Evolutionary conservation across 2,113 vertebrate species (phyloP), one percentile per base, ranked within the genome.

Genomic region (Trichomycterus rosablanca): DNA sequence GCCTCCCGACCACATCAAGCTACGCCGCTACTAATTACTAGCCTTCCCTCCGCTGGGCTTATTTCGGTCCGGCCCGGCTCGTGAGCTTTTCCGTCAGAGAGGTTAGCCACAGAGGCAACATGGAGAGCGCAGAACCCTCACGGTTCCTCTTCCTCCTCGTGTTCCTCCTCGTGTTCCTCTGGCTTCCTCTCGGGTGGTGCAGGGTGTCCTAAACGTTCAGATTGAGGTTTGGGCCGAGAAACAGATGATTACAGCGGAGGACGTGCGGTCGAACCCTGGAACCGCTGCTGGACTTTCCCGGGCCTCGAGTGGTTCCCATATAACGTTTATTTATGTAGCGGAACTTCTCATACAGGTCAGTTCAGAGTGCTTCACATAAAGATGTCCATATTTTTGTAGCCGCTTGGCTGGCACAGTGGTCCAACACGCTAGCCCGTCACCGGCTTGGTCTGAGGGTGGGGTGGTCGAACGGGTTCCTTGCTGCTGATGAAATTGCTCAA

Each of bases 1-100:
- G 74, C 71, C 59, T 63, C 46, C 22, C 61, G 71, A 80, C 80
- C 82, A 81, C 83, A 81, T 73, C 78, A 74, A 66, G 59, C 58
- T 45, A 40, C 43, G 80, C 71, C 79, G 71, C 75, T 68, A 46
- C 51, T 56, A 61, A 66, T 62, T 66, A 45, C 59, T 54, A 59
- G 52, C 67, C 67, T 54, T 40, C 22, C 45, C 23, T 8, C 11
- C 32, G 28, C 40, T 22, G 58, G 16, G 62, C 49, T 57, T 60
- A 64, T 74, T 64, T 71, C 68, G 45, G 64, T 55, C 63, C 35
- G 34, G 26, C 58, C 61, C 8, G 28, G 48, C 42, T 61, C 55
- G 44, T 45, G 67, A 68, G 64, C 50, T 63, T 65, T 63, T 49
- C 7, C 26, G 35, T 73, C 30, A 68, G 73, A 59, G 42, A 51